Evolutionary conservation across 2,888 invertebrate genomes (phyloP).

Genomic region (Muscina levida): DNA sequence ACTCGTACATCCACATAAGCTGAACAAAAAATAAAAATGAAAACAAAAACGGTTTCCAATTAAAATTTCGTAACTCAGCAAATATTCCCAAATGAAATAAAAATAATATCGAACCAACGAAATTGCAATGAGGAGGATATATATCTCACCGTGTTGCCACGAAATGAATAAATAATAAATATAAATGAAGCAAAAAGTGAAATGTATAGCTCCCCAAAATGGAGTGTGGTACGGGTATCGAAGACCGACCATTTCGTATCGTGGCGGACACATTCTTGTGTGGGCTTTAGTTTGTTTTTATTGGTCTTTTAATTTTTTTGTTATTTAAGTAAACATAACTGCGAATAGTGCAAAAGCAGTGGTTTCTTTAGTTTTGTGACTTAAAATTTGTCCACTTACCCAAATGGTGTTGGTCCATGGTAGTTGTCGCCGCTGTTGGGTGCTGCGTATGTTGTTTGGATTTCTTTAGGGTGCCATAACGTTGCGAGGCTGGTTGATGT

Average conservation of each 20-base stretch:
- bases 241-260: too few species aligned
- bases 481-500: slow-evolving; percentile 66
- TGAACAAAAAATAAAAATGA: slow-evolving; percentile 6
- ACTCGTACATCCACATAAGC: slow-evolving; percentile 8
- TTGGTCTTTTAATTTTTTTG: too few species aligned
- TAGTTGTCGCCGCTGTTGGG: slow-evolving; percentile 71
- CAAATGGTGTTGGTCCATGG: slow-evolving; percentile 72
- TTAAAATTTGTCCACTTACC: slow-evolving; percentile 69
- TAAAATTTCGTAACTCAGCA: slow-evolving; percentile 65
- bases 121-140: background rate
- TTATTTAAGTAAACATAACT: too few species aligned
- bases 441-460: slow-evolving; percentile 72
- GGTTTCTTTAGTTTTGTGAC: background rate
- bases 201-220: background rate
- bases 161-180: slow-evolving; percentile 44
- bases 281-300: too few species aligned
- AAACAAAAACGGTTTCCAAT: slow-evolving; percentile 56
- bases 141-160: background rate
- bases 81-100: slow-evolving; percentile 51
- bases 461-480: slow-evolving; percentile 74
- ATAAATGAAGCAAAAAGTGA: slow-evolving; percentile 15
- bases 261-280: too few species aligned
- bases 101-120: slow-evolving; percentile 18
- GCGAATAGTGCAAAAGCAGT: background rate
- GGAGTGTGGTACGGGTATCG: background rate